These are phyloP conservation scores for Brenthis daphne DNA, from an alignment of 2,888 invertebrate genomes.

Conservation along the genomic window DNA sequence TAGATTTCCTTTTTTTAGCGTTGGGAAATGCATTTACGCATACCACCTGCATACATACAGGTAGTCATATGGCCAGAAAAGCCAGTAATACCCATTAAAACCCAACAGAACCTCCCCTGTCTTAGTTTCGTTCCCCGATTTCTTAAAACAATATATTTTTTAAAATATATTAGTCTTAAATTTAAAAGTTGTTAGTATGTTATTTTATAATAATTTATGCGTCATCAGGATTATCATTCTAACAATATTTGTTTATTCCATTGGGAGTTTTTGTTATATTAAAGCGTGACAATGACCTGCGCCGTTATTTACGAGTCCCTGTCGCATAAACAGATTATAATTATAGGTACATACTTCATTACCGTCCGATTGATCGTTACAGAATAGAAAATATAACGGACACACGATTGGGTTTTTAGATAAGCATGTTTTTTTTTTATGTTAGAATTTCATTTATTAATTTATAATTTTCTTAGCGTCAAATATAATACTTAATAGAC, in stretches of 20 bases:
- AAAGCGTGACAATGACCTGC: constrained; percentile 22
- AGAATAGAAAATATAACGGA: constrained; percentile 37
- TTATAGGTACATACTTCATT: constrained; percentile 41
- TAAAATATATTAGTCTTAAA: too few species aligned
- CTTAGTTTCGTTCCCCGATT: too few species aligned
- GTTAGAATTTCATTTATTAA: too few species aligned
- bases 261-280: constrained; percentile 31
- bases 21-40: too few species aligned
- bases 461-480: neutral
- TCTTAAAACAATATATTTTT: too few species aligned
- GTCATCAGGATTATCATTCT: constrained; percentile 30
- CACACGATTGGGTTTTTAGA: neutral
- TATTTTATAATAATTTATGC: constrained; percentile 17
- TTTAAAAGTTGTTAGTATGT: neutral
- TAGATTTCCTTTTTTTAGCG: too few species aligned
- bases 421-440: neutral
- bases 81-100: too few species aligned
- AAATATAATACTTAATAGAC: neutral
- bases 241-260: constrained; percentile 26
- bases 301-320: constrained; percentile 28
- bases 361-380: constrained; percentile 43
- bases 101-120: too few species aligned
- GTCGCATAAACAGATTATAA: constrained; percentile 30
- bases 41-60: too few species aligned
- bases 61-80: too few species aligned